Percentiles rank a stretch among this genome's conserved stretches.
Conservation (phyloP, 1,140 invertebrate species). For the Pachyrhynchus sulphureomaculatus region DNA sequence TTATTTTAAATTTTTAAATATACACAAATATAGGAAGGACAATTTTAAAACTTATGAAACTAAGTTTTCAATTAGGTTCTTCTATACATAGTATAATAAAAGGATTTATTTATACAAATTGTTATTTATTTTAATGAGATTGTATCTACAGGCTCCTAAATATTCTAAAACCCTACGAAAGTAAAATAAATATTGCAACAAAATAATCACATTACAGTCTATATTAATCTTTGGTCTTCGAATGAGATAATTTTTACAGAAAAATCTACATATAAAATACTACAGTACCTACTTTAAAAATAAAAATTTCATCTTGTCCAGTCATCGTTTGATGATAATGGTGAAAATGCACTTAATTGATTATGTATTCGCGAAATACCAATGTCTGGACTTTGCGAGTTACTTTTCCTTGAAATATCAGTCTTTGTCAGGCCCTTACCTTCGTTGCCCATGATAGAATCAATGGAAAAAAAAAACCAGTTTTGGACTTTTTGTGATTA, state of each 20-base stretch:
- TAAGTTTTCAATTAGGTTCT: constrained; percentile 32
- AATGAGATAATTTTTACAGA: constrained; percentile 15
- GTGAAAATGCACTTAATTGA: constrained; percentile 48
- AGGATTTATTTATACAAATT: neutral
- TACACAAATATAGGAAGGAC: constrained; percentile 12
- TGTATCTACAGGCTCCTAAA: constrained; percentile 19
- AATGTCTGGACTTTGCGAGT: constrained; percentile 36
- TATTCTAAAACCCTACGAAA: constrained; percentile 20
- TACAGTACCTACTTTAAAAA: neutral
- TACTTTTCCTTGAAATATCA: constrained; percentile 33
- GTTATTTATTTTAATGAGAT: constrained; percentile 3
- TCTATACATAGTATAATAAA: constrained; percentile 41
- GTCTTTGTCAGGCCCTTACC: constrained; percentile 24
- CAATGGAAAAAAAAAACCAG: constrained; percentile 49
- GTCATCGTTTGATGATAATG: constrained; percentile 44
- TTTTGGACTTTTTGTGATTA: constrained; percentile 43
- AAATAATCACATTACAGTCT: constrained; percentile 41
- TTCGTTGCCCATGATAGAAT: constrained; percentile 48
- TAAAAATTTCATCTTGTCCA: constrained; percentile 48
- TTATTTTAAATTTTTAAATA: constrained; percentile 1
- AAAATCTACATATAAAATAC: neutral
- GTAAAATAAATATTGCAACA: constrained; percentile 43
- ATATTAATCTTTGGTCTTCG: constrained; percentile 40
- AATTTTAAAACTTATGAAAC: constrained; percentile 36
- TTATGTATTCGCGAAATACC: constrained; percentile 38